Base-by-base conservation (phyloP, 2,797 vertebrate genomes). In the Pantherophis alleghaniensis region DNA sequence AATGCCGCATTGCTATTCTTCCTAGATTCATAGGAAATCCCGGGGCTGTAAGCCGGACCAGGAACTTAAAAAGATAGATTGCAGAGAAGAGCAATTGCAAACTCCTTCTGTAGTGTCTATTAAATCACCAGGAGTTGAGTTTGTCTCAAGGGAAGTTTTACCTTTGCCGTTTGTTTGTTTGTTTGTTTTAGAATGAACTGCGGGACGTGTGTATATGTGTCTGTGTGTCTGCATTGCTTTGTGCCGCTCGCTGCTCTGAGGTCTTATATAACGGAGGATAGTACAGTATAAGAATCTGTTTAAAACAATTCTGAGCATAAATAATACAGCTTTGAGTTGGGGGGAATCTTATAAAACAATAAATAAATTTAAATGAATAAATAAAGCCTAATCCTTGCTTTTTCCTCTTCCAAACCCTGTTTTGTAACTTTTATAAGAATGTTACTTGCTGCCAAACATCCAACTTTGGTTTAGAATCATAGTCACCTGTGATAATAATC, bases 391-490 rank as follows among this genome's bases (percentile, higher is more conserved):
- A 0, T 1, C 0, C 69, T 79, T 42, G 69, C 32, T 79, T 47
- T 28, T 42, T 79, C 2, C 10, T 28, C 26, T 13, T 79, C 26
- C 57, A 69, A 28, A 16, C 9, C 14, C 53, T 14, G 1, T 32
- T 59, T 28, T 22, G 20, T 83, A 24, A 47, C 74, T 47, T 83
- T 83, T 83, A 2, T 47, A 83, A 47, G 74, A 83, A 24, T 24
- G 74, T 83, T 24, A 24, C 18, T 60, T 89, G 26, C 13, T 37
- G 10, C 12, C 28, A 57, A 47, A 12, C 1, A 24, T 92, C 92
- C 93, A 92, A 11, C 66, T 95, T 51, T 32, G 0, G 94, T 37
- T 26, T 91, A 92, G 32, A 86, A 14, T 89, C 55, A 56, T 42
- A 42, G 28, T 79, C 20, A 60, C 32, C 66, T 18, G 66, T 74